phyloP scores from a whole-genome alignment of 2,888 invertebrate genomes.

The Trichopria drosophilae region DNA sequence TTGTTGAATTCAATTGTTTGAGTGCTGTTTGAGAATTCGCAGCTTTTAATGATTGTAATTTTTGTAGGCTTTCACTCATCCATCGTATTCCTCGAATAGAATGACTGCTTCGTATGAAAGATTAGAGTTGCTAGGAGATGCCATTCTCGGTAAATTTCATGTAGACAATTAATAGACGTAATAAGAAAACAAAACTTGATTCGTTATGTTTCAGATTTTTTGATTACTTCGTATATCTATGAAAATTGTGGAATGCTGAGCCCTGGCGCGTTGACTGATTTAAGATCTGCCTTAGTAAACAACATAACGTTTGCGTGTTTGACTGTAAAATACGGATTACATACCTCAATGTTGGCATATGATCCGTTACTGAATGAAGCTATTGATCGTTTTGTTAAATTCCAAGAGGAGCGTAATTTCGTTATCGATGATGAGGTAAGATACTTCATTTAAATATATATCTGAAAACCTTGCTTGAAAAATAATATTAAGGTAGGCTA shows the following conservation, averaged over 20 bases:
- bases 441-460: too few relatives aligned
- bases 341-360: conserved; percentile 69
- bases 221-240: conserved; percentile 85
- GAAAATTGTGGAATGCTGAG: conserved; percentile 70
- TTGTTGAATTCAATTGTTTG: too few relatives aligned
- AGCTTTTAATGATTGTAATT: not conserved
- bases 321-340: conserved; percentile 83
- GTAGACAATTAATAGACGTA: not conserved
- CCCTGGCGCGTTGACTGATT: conserved; percentile 88
- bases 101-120: conserved; percentile 86
- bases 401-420: conserved; percentile 66
- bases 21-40: not conserved
- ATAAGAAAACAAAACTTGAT: not conserved
- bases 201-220: conserved; percentile 66
- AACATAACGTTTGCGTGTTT: conserved; percentile 92
- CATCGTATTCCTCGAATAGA: conserved; percentile 81
- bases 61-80: conserved; percentile 83
- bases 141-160: conserved; percentile 67
- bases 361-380: conserved; percentile 61
- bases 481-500: too few relatives aligned
- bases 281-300: conserved; percentile 93
- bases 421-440: conserved; percentile 69
- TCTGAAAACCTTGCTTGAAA: too few relatives aligned
- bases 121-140: conserved; percentile 89
- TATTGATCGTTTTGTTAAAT: conserved; percentile 68